Evolutionary conservation across 1,140 invertebrate genomes (phyloP).

Genomic region (Ceratina australensis): DNA sequence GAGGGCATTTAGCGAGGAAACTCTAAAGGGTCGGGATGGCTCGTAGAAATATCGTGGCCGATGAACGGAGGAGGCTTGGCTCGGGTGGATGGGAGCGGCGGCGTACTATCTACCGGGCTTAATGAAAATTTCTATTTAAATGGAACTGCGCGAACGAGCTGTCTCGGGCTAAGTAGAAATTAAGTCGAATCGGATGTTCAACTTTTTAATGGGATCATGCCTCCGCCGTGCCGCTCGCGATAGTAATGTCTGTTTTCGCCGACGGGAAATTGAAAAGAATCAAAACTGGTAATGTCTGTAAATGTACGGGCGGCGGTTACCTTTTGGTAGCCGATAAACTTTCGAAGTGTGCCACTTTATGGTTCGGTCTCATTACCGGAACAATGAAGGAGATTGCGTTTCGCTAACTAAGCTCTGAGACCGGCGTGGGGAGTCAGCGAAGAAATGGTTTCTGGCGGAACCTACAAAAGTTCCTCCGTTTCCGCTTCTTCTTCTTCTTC

Average conservation of each 20-base stretch:
- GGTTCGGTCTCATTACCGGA: constrained; percentile 70
- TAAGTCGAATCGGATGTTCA: constrained; percentile 56
- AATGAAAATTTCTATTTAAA: constrained; percentile 59
- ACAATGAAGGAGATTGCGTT: constrained; percentile 69
- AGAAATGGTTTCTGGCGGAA: constrained; percentile 36
- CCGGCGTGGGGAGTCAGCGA: not conserved
- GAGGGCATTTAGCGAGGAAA: constrained; percentile 21
- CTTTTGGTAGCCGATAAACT: constrained; percentile 64
- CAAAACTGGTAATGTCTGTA: no score
- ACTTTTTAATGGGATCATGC: constrained; percentile 67
- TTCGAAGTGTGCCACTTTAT: constrained; percentile 68
- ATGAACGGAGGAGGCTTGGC: not conserved
- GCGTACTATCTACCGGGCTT: no score
- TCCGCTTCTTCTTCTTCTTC: constrained; percentile 38
- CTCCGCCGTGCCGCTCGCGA: constrained; percentile 52
- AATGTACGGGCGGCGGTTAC: constrained; percentile 44
- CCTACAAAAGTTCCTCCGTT: constrained; percentile 30
- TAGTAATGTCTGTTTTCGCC: no score
- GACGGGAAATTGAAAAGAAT: no score
- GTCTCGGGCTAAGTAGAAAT: constrained; percentile 51
- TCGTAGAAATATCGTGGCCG: not conserved
- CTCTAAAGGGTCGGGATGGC: not conserved
- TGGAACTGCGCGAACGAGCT: constrained; percentile 37
- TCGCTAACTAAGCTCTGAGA: constrained; percentile 55
- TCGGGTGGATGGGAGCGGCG: no score